Percentiles rank a stretch among this genome's conserved stretches.
Conservation (phyloP, 2,888 invertebrate species). For the Poecilus cupreus region DNA sequence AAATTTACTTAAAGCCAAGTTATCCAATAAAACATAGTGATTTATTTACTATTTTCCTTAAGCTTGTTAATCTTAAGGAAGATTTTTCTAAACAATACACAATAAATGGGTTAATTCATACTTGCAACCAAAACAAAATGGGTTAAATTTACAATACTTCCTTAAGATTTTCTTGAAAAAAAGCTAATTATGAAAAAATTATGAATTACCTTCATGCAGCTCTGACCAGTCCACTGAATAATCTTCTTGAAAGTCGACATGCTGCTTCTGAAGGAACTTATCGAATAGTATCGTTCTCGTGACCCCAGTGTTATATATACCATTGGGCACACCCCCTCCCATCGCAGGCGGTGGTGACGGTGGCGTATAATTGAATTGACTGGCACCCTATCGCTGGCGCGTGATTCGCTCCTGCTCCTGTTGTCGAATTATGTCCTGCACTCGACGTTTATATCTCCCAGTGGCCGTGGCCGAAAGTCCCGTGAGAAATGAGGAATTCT, state of each 20-base stretch:
- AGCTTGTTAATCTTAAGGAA: too few relatives aligned
- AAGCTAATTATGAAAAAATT: neutral
- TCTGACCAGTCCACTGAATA: conserved; percentile 27
- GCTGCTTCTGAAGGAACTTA: neutral
- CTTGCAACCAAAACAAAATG: too few relatives aligned
- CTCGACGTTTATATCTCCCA: too few relatives aligned
- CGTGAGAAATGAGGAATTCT: neutral
- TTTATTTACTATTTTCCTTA: too few relatives aligned
- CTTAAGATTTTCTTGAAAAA: neutral
- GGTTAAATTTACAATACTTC: too few relatives aligned
- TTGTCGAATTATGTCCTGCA: neutral
- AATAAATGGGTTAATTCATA: too few relatives aligned
- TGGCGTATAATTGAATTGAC: conserved; percentile 28
- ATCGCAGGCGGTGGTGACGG: neutral
- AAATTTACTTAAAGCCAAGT: too few relatives aligned
- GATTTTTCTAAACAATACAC: too few relatives aligned
- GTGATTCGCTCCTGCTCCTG: neutral
- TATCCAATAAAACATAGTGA: too few relatives aligned
- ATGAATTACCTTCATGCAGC: conserved; percentile 1
- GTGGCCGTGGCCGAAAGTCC: too few relatives aligned
- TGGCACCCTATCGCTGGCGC: conserved; percentile 1
- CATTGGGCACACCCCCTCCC: neutral
- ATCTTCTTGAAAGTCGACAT: conserved; percentile 35
- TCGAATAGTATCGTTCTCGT: neutral
- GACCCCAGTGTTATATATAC: neutral